phyloP scores from a whole-genome alignment of 2,113 vertebrate genomes.

The Lucifuga dentata region DNA sequence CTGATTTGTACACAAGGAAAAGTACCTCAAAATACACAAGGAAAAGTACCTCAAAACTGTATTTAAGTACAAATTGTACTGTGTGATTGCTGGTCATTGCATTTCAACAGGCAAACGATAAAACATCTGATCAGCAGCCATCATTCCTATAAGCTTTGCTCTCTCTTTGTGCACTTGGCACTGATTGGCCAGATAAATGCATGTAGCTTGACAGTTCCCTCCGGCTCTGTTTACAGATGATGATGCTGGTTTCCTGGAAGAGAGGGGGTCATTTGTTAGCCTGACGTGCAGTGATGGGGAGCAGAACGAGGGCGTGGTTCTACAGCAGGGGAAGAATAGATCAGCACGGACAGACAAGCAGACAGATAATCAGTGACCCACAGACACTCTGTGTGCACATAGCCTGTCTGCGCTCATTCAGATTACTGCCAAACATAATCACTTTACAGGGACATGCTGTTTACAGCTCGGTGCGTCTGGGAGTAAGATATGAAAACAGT shows the following conservation, averaged over 20 bases:
- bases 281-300: slow-evolving; percentile 30
- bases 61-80: slow-evolving; percentile 6
- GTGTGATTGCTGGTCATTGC: slow-evolving; percentile 20
- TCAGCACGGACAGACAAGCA: slow-evolving; percentile 34
- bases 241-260: slow-evolving; percentile 31
- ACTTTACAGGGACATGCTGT: slow-evolving; percentile 66
- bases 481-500: slow-evolving; percentile 70
- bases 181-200: slow-evolving; percentile 57
- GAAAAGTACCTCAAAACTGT: slow-evolving; percentile 12
- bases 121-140: neutral
- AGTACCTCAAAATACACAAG: too few species aligned
- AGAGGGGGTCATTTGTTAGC: slow-evolving; percentile 44
- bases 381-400: slow-evolving; percentile 23
- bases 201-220: slow-evolving; percentile 40
- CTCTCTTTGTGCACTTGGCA: slow-evolving; percentile 26
- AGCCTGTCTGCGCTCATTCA: slow-evolving; percentile 44
- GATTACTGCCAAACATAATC: slow-evolving; percentile 65
- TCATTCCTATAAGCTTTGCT: neutral
- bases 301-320: slow-evolving; percentile 34
- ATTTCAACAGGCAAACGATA: slow-evolving; percentile 12
- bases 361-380: slow-evolving; percentile 54
- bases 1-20: too few species aligned
- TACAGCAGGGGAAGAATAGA: slow-evolving; percentile 26
- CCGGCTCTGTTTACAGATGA: slow-evolving; percentile 36
- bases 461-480: slow-evolving; percentile 62